Conservation (phyloP, 1,140 invertebrate species). For the Cardiocondyla obscurior region DNA sequence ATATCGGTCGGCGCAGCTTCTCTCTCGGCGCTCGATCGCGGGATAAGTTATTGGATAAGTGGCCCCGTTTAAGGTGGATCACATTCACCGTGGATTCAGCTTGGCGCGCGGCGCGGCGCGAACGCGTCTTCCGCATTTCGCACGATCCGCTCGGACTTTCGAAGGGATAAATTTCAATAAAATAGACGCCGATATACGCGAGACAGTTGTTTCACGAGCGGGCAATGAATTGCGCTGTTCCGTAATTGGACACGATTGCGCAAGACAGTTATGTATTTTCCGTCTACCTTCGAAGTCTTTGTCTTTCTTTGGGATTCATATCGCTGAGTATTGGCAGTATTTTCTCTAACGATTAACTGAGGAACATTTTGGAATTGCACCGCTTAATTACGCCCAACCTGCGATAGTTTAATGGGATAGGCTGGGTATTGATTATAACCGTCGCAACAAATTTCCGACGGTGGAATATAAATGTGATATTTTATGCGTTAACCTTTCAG, state of each 20-base stretch:
- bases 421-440: background rate
- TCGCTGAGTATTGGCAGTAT: background rate
- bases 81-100: conserved; percentile 10
- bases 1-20: conserved; percentile 36
- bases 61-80: conserved; percentile 43
- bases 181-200: background rate
- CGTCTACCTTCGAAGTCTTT: background rate
- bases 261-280: background rate
- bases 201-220: background rate
- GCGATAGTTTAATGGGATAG: background rate
- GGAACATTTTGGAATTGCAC: background rate
- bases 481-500: background rate
- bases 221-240: background rate
- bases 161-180: conserved; percentile 17
- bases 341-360: background rate
- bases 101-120: too few species aligned
- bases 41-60: conserved; percentile 51
- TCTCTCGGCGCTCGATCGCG: conserved; percentile 18
- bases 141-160: background rate
- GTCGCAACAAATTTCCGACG: background rate
- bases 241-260: conserved; percentile 18
- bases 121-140: background rate
- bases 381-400: background rate
- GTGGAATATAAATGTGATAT: background rate
- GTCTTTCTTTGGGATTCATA: background rate